Evolutionary conservation across 2,797 vertebrate genomes (phyloP).

Genomic region (Neosilurus mollespiculum): DNA sequence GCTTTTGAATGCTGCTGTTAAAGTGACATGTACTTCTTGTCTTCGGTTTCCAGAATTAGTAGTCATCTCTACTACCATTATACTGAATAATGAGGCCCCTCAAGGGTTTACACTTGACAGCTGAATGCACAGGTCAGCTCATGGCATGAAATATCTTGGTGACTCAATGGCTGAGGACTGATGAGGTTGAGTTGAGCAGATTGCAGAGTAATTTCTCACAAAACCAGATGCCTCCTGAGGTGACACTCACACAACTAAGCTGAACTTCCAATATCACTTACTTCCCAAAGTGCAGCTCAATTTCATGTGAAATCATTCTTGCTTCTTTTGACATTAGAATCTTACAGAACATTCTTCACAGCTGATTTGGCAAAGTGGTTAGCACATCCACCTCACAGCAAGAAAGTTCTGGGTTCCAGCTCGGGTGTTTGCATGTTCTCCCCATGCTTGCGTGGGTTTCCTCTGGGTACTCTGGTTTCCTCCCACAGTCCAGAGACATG

Average conservation of each 20-base stretch:
- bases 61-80: neutral
- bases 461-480: no score
- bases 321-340: neutral
- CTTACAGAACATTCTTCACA: neutral
- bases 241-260: neutral
- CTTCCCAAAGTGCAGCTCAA: neutral
- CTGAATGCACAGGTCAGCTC: neutral
- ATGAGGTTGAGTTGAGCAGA: neutral
- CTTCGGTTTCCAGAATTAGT: neutral
- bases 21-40: no score
- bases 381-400: no score
- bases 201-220: neutral
- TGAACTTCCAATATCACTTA: neutral
- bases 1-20: neutral
- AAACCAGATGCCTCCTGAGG: neutral
- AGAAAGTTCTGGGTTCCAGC: no score
- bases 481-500: no score
- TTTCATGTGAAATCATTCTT: neutral
- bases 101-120: conserved; percentile 2
- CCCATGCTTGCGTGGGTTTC: no score
- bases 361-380: no score
- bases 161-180: neutral
- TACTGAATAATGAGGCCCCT: neutral
- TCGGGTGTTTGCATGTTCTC: no score
- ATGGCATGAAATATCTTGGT: neutral